phyloP scores from a whole-genome alignment of 1,140 invertebrate species.

The Leptinotarsa lineolata region DNA sequence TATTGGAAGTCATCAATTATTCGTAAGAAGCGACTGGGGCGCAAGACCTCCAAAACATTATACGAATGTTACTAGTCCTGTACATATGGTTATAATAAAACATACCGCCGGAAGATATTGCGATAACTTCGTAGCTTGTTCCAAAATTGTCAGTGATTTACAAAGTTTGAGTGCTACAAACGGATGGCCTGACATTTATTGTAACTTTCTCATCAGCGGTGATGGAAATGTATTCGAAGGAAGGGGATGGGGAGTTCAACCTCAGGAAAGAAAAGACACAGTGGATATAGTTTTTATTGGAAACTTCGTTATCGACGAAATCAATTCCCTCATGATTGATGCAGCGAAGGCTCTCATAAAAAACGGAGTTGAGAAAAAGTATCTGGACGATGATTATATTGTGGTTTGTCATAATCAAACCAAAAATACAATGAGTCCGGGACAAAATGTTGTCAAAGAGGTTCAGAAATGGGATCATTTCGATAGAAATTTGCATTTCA shows the following conservation, averaged over 20 bases:
- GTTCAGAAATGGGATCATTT: conserved; percentile 52
- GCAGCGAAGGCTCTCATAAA: conserved; percentile 11
- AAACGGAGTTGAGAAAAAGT: neutral
- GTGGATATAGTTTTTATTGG: conserved; percentile 60
- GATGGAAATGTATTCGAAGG: conserved; percentile 69
- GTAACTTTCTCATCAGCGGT: conserved; percentile 72
- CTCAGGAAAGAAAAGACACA: conserved; percentile 59
- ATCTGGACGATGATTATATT: conserved; percentile 51
- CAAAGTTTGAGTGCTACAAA: conserved; percentile 53
- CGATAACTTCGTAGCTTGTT: conserved; percentile 51
- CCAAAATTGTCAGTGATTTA: conserved; percentile 52
- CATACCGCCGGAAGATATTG: conserved; percentile 55
- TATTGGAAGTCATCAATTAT: neutral
- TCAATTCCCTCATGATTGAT: conserved; percentile 50
- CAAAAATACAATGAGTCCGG: conserved; percentile 51
- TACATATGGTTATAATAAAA: conserved; percentile 56
- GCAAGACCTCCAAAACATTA: conserved; percentile 21
- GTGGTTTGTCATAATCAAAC: conserved; percentile 59
- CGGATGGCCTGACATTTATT: conserved; percentile 57
- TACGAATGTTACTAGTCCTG: conserved; percentile 40
- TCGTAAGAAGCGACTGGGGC: conserved; percentile 32
- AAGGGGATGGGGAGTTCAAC: conserved; percentile 63
- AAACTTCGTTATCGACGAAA: conserved; percentile 53
- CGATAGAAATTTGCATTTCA: conserved; percentile 28
- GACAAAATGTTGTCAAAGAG: conserved; percentile 43